These are phyloP conservation scores for Chionodraco myersi DNA, from an alignment of 2,113 vertebrate genomes.

Conservation along the genomic window DNA sequence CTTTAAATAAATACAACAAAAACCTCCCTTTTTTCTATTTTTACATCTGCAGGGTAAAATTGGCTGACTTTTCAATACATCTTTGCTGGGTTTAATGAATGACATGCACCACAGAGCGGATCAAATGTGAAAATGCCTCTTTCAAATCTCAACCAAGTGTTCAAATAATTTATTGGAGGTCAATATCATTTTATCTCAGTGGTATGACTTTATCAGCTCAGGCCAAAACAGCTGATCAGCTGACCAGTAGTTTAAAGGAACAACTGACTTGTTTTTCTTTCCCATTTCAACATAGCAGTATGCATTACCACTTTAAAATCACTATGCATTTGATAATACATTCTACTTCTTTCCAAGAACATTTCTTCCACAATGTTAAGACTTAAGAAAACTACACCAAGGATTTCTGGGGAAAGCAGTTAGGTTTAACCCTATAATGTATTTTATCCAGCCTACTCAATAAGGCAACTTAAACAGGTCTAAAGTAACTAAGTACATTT, in stretches of 20 bases:
- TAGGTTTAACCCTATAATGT: neutral
- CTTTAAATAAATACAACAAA: conserved; percentile 43
- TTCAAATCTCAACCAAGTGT: conserved; percentile 37
- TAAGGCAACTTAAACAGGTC: neutral
- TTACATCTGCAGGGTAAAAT: conserved; percentile 59
- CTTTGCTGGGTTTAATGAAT: conserved; percentile 62
- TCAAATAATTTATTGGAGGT: conserved; percentile 32
- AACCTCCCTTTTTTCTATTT: conserved; percentile 48
- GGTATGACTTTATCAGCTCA: conserved; percentile 19
- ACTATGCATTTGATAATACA: neutral
- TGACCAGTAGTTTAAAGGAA: conserved; percentile 1
- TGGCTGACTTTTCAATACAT: conserved; percentile 57
- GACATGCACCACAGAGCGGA: conserved; percentile 45
- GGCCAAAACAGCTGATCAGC: conserved; percentile 15
- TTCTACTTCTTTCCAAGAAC: neutral
- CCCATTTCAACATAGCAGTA: neutral
- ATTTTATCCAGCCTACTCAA: too few species aligned
- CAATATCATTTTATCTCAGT: conserved; percentile 12
- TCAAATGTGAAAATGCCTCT: conserved; percentile 55
- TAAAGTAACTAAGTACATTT: too few species aligned
- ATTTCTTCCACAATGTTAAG: neutral
- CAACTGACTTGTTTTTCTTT: neutral
- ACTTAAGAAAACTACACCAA: neutral
- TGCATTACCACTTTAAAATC: neutral
- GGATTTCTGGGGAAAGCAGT: neutral